Evolutionary conservation across 2,888 invertebrate genomes (phyloP), one percentile per base, ranked within the genome.

Genomic region (Altica lythri): DNA sequence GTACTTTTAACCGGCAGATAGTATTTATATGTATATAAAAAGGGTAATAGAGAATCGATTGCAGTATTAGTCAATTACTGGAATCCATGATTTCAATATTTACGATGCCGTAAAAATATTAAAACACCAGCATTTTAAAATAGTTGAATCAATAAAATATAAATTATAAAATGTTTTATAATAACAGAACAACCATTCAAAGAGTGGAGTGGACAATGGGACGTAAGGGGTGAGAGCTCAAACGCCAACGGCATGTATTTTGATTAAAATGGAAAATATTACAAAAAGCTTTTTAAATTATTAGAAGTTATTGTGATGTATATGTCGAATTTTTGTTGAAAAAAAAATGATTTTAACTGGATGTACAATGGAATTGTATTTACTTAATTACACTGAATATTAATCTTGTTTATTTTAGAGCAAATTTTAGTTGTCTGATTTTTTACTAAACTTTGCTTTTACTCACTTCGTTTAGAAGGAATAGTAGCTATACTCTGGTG

Each of bases 21-120:
- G 8, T 9, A 14, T 34, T 2, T 8, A 16, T 34, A 16, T 8
- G 14, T 16, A 9, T 8, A 10, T 1, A 2, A 16, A 2, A 12
- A 12, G 30, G 2, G 34, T n/a, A n/a, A n/a, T n/a, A 22, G 35
- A 13, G 35, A 46, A 46, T 46, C 46, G 25, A 46, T 46, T 16
- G 46, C 35, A 56, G 53, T 55, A 57, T 60, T 60, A 57, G 53
- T 60, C 60, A 55, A 60, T 60, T 60, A 57, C 55, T 57, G 48
- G 27, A 54, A 42, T 54, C n/a, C 52, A 57, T 52, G 56, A 59
- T 59, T 59, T 48, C 49, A 47, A 59, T 54, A 63, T 60, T 63
- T 63, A 60, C 55, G 59, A 59, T 42, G 58, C 60, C 57, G 51
- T 63, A 63, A 63, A 63, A 63, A 61, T 60, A 59, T 63, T 57